Base-by-base conservation (phyloP, 1,140 invertebrate genomes). In the Anastrepha ludens region DNA sequence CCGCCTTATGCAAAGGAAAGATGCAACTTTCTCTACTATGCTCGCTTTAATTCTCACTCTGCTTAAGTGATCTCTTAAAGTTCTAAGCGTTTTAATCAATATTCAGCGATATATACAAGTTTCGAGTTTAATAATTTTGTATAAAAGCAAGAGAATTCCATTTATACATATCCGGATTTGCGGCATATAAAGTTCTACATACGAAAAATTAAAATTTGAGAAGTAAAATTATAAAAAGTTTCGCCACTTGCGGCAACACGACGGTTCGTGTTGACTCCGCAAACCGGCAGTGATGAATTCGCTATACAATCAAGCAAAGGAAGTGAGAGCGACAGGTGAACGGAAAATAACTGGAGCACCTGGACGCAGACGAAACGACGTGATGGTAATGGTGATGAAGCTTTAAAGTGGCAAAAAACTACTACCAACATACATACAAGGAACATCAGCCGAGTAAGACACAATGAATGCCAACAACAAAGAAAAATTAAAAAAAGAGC, bases 271-370 rank as follows among this genome's bases (percentile, higher is more conserved):
- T 74, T 17, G 67, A 74, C 8, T 13, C 7, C 44, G 44, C 74
- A 50, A 81, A 29, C 74, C 47, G 47, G n/a, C 74, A 81, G 74
- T 81, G 74, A 81, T 81, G 74, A 81, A 81, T 50, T 81, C 74
- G 9, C 20, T 55, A 55, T 50, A 81, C 74, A 81, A 55, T 81
- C 74, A 81, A 81, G n/a, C 50, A 81, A 58, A 58, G 74, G 74
- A 81, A 81, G 74, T 55, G 47, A 81, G 47, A 81, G 74, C 74
- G 74, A 81, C 74, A 81, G 74, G 47, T 81, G 74, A 50, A 81
- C 20, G 50, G 74, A 81, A 81, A 81, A 81, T 81, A 81, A 81
- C 74, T 81, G 47, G 74, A 55, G 74, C 74, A 55, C n/a, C 74
- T 81, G 44, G 47, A 55, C 8, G 74, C 17, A 81, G 47, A 81